Conservation (phyloP, 2,797 vertebrate species). For the Streptopelia turtur region DNA sequence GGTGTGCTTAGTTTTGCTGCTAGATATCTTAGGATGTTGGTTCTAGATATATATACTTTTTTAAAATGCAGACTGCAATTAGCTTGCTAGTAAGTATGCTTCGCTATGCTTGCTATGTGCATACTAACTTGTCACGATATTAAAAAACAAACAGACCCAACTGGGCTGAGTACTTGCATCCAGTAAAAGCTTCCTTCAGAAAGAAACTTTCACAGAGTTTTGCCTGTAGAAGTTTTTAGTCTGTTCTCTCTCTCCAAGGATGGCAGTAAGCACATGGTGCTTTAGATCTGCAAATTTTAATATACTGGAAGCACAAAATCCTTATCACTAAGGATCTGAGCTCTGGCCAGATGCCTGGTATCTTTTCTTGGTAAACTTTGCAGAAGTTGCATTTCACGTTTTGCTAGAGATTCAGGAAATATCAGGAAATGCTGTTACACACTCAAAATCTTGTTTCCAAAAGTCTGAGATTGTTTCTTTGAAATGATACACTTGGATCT, state of each 20-base stretch:
- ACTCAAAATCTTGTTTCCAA: not conserved
- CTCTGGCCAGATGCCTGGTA: not conserved
- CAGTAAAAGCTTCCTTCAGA: not conserved
- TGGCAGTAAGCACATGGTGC: not conserved
- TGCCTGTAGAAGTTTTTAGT: not conserved
- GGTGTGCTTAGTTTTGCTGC: not conserved
- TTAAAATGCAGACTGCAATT: not conserved
- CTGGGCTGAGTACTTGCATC: not conserved
- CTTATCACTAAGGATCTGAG: not conserved
- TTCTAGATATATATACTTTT: not conserved
- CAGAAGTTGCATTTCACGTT: not conserved
- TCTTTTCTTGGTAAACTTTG: not conserved
- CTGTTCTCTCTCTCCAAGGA: not conserved
- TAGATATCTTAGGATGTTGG: not conserved
- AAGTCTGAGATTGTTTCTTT: not conserved
- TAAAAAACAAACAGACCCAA: not conserved
- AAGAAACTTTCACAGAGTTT: not conserved
- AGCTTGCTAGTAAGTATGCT: not conserved
- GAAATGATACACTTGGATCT: not conserved
- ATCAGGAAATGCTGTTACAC: not conserved
- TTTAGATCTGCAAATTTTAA: not conserved
- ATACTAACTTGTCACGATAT: not conserved
- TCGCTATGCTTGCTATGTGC: not conserved
- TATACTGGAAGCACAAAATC: not conserved
- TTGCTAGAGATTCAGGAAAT: not conserved